Percentiles rank a stretch among this genome's conserved stretches.
Conservation (phyloP, 1,140 invertebrate genomes). For the Drosophila kohkoa region DNA sequence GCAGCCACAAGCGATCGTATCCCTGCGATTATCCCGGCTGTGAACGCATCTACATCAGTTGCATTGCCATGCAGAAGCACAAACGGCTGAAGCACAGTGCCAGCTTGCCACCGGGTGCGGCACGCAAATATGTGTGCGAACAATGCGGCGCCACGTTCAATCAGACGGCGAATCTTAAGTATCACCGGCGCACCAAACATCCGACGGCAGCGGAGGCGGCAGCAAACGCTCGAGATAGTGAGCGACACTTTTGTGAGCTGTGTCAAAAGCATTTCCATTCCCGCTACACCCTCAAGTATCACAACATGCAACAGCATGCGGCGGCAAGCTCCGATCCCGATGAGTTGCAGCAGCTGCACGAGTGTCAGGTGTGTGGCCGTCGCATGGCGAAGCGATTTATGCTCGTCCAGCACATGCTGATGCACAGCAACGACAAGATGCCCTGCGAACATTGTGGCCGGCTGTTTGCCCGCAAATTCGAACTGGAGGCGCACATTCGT, state of each 20-base stretch:
- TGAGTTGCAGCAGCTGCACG: conserved; percentile 39
- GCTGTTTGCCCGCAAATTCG: conserved; percentile 71
- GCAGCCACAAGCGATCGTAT: conserved; percentile 56
- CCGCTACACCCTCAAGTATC: conserved; percentile 76
- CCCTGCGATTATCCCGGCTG: conserved; percentile 65
- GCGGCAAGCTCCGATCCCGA: conserved; percentile 13
- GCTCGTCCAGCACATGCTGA: conserved; percentile 80
- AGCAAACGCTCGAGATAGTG: conserved; percentile 39
- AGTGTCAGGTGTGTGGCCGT: conserved; percentile 76
- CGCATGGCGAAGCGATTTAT: conserved; percentile 79
- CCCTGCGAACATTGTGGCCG: conserved; percentile 81
- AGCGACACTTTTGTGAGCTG: conserved; percentile 59
- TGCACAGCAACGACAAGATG: conserved; percentile 69
- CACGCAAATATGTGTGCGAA: conserved; percentile 70
- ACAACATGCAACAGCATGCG: conserved; percentile 72
- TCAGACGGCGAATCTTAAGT: conserved; percentile 73
- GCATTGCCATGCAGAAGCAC: conserved; percentile 75
- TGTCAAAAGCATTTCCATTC: conserved; percentile 80
- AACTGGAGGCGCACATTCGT: conserved; percentile 76
- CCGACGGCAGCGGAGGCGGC: conserved; percentile 70
- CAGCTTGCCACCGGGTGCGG: neutral
- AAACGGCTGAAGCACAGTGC: conserved; percentile 68
- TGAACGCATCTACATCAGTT: conserved; percentile 72
- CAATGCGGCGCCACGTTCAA: conserved; percentile 78
- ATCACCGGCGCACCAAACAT: conserved; percentile 76